Conservation (phyloP, 2,113 vertebrate species). For the Pterocles burchelli region DNA sequence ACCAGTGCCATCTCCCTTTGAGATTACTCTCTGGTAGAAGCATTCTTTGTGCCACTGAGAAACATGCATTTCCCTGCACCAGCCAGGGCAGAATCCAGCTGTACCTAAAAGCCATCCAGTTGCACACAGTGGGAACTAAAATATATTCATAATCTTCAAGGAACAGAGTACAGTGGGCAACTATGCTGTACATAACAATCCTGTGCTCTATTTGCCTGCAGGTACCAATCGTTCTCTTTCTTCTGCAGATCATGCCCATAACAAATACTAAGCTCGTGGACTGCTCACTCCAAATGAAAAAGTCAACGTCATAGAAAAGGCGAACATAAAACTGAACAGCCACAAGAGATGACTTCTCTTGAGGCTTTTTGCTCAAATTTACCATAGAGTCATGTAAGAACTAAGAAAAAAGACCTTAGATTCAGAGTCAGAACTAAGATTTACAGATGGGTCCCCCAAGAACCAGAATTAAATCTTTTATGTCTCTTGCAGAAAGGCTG, state of each 20-base stretch:
- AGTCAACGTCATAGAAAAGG: neutral
- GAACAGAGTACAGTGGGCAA: neutral
- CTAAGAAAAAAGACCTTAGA: neutral
- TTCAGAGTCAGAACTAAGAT: neutral
- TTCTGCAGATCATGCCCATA: neutral
- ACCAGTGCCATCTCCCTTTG: neutral
- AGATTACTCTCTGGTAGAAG: neutral
- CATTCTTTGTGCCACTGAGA: neutral
- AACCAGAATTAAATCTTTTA: neutral
- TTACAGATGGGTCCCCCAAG: neutral
- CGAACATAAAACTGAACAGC: neutral
- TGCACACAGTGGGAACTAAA: neutral
- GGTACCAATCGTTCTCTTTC: neutral
- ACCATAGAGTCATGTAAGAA: neutral
- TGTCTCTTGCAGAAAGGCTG: neutral
- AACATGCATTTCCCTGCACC: neutral
- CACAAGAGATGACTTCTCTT: neutral
- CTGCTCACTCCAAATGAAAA: neutral
- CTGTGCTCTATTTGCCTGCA: neutral
- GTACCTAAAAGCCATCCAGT: neutral
- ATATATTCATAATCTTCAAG: neutral
- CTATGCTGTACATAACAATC: neutral
- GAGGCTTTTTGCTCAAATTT: neutral
- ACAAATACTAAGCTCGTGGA: neutral
- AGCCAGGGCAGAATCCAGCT: neutral